phyloP scores from a whole-genome alignment of 1,140 invertebrate genomes.

The Ceratosolen fusciceps region DNA sequence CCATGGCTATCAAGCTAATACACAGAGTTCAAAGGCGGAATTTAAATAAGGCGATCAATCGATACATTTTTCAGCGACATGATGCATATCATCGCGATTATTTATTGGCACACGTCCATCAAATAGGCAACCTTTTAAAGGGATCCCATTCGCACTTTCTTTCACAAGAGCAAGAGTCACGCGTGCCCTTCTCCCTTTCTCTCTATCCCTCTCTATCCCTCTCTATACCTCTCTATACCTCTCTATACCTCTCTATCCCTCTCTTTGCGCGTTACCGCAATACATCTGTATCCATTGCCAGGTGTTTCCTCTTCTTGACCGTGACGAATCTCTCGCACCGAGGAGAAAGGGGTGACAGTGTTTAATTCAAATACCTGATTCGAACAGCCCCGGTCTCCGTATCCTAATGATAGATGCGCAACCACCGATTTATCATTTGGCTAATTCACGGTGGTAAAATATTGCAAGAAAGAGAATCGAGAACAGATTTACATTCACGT shows the following conservation, averaged over 20 bases:
- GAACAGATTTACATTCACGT: not conserved
- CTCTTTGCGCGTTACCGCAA: slow-evolving; percentile 3
- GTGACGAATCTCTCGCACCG: slow-evolving; percentile 33
- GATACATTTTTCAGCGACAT: slow-evolving; percentile 33
- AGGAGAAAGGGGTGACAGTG: slow-evolving; percentile 19
- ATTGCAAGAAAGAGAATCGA: not conserved
- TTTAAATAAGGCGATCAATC: slow-evolving; percentile 43
- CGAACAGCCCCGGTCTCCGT: not conserved
- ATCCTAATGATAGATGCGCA: not conserved
- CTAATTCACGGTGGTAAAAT: not conserved
- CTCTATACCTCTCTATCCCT: not conserved
- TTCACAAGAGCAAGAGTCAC: not conserved
- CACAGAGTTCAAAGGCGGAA: slow-evolving; percentile 1
- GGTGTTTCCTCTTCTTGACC: slow-evolving; percentile 35
- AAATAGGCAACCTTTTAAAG: slow-evolving; percentile 7
- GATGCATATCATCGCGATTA: slow-evolving; percentile 16
- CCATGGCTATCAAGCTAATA: not conserved
- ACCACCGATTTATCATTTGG: not conserved
- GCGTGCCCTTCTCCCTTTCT: not conserved
- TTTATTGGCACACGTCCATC: slow-evolving; percentile 1
- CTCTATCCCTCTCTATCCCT: not conserved
- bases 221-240: slow-evolving; percentile 10
- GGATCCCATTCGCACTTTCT: not conserved
- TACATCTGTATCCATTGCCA: slow-evolving; percentile 37
- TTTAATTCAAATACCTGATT: not conserved